Base-by-base conservation (phyloP, 2,797 vertebrate species). In the Tragelaphus eurycerus region DNA sequence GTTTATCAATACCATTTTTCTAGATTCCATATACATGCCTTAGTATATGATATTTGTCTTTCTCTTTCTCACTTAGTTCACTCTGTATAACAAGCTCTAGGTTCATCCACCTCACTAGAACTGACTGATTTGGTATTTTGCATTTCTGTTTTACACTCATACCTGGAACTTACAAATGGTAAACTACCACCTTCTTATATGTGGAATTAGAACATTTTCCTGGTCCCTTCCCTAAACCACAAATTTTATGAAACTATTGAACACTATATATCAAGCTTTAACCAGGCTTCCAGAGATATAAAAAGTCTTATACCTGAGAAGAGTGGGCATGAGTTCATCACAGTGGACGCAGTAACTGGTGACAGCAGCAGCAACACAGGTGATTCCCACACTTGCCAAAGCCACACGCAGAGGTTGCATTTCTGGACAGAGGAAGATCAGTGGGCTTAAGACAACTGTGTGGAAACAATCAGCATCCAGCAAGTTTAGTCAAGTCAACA, bases 81-180 rank as follows among this genome's bases (percentile, higher is more conserved):
- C 67, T 43, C 21, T 74, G 67, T 43, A 43, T 74, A 74, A 74
- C 6, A 43, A 21, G 38, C 38, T 74, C 38, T 43, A 7, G 71
- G 21, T 43, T 43, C 71, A 43, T 74, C 21, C 71, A 74, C 71
- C 21, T 74, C 38, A 25, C 38, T 74, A 74, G 38, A 74, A 43
- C 71, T 74, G 38, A 43, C 71, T 43, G 38, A 43, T 74, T 74
- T 1, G 0, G 21, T 74, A 23, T 43, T 43, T 74, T 25, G 11
- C 43, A 43, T 43, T 97, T 98, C 95, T 97, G 97, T 97, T 98
- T 98, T 98, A 97, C 92, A 98, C 84, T 62, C 71, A 96, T 93
- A 98, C 98, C 93, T 95, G 96, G 97, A 98, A 98, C 93, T 97
- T 89, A 98, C 96, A 89, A 97, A 67, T 13, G 34, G 31, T 25